These are phyloP conservation scores for Acrocephalus scirpaceus DNA, from an alignment of 2,797 vertebrate genomes.

Conservation along the genomic window DNA sequence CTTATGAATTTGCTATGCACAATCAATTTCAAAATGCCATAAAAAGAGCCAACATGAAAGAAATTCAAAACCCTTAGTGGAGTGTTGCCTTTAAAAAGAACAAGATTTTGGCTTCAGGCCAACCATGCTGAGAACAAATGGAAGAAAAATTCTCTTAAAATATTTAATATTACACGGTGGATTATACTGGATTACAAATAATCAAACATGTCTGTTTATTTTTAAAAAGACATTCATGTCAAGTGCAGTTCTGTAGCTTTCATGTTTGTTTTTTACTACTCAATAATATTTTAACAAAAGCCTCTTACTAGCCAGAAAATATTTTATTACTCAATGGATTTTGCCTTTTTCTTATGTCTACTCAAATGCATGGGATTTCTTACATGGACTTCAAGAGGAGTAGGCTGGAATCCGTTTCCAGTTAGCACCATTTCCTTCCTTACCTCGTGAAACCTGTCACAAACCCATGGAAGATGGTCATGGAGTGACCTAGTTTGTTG, in stretches of 20 bases:
- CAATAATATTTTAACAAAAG: neutral
- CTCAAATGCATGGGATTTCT: neutral
- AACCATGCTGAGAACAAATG: conserved; percentile 37
- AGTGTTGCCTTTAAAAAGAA: conserved; percentile 52
- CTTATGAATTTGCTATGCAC: conserved; percentile 36
- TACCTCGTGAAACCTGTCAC: neutral
- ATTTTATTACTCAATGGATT: neutral
- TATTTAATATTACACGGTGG: conserved; percentile 47
- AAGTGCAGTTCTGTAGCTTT: conserved; percentile 18
- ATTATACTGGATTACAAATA: conserved; percentile 54
- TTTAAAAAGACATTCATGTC: conserved; percentile 14
- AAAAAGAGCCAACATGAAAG: conserved; percentile 66
- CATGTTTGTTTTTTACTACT: conserved; percentile 4
- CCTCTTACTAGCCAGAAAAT: neutral
- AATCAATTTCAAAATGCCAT: conserved; percentile 61
- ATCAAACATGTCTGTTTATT: conserved; percentile 43
- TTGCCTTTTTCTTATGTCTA: neutral
- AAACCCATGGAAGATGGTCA: neutral
- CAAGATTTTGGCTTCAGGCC: conserved; percentile 48
- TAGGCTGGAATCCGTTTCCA: neutral
- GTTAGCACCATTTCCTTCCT: neutral
- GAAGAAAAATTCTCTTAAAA: conserved; percentile 54
- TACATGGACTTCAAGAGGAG: neutral
- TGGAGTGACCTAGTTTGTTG: neutral
- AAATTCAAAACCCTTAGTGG: conserved; percentile 30